Evolutionary conservation across 2,888 invertebrate genomes (phyloP), one percentile per base, ranked within the genome.

Genomic region (Auanema freiburgensis): DNA sequence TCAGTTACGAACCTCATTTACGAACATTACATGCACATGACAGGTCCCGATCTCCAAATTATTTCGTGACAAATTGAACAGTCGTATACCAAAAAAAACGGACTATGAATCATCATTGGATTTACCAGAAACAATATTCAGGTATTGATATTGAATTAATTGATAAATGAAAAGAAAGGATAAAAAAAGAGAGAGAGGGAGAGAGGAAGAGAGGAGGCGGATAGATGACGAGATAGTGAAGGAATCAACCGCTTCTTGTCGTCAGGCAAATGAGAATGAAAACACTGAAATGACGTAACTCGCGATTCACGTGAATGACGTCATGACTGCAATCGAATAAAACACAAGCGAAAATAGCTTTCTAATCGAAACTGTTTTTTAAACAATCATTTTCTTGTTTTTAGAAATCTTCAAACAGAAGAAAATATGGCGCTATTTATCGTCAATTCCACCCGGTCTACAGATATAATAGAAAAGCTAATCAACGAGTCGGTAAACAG

Each of bases 371-470:
- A 33, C 33, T 33, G 33, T 33, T 33, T 3, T 33, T 33, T 8
- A n/a, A 8, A 8, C 33, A 33, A 33, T 33, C 33, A 33, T 33
- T 8, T 33, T 14, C 18, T 33, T 40, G 8, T 2, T 41, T 33
- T 44, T 18, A 55, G 65, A 53, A 65, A 60, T n/a, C 25, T 72
- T 54, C 53, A 58, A 44, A 59, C 70, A 10, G 44, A 58, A 4
- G 72, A 72, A 43, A 66, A 66, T 51, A 70, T 72, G 68, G 65
- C 63, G 1, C 23, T 72, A 18, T 72, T 72, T 25, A 52, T 56
- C 16, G 63, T 62, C 16, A 55, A 59, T 42, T 58, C 67, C 10
- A 57, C 56, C 11, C 65, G 54, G 40, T 53, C 58, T 6, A 42
- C 55, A 1, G 11, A 40, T 1, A 40, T 66, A 18, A 12, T 69